Base-by-base conservation (phyloP, 1,140 invertebrate genomes). In the Araneus ventricosus region DNA sequence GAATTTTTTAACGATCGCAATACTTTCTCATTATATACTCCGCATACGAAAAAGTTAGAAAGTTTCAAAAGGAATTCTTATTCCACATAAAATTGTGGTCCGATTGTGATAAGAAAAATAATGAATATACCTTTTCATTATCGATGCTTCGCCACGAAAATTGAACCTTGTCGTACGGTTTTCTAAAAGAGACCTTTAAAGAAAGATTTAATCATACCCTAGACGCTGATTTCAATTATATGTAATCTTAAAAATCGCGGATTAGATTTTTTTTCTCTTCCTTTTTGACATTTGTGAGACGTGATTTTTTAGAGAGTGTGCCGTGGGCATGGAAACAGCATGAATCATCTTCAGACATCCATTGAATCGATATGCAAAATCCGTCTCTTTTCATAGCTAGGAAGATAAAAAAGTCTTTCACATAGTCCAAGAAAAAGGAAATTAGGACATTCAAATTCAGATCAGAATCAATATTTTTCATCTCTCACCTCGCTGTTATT, bases 291-390 rank as follows among this genome's bases (percentile, higher is more conserved):
- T 70, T 70, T 75, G n/a, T n/a, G 22, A 20, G 5, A 63, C 59
- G 24, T 0, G 59, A n/a, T 24, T 63, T n/a, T 63, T n/a, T 24
- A 63, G 22, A 22, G 6, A 24, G 59, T n/a, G 59, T 63, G 59
- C 59, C 59, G 59, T 63, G 59, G 59, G 59, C 59, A 63, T 63
- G 59, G 59, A n/a, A 63, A 63, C 59, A 63, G 59, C 59, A n/a
- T 63, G 59, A 63, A 52, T 52, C 45, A 17, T 52, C 45, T 52
- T 52, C 45, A 52, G 45, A 63, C 59, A n/a, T 63, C 59, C 59
- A 8, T 22, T 34, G 30, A 22, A 75, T 75, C 70, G 34, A 75
- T 75, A 75, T 37, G 30, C 14, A 8, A 63, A 63, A 63, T 63
- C 59, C 24, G 59, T 63, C 24, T 63, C n/a, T 63, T 24, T 52